Percentiles rank a stretch among this genome's conserved stretches.
Conservation (phyloP, 2,888 invertebrate species). For the Melinopterus prodromus region DNA sequence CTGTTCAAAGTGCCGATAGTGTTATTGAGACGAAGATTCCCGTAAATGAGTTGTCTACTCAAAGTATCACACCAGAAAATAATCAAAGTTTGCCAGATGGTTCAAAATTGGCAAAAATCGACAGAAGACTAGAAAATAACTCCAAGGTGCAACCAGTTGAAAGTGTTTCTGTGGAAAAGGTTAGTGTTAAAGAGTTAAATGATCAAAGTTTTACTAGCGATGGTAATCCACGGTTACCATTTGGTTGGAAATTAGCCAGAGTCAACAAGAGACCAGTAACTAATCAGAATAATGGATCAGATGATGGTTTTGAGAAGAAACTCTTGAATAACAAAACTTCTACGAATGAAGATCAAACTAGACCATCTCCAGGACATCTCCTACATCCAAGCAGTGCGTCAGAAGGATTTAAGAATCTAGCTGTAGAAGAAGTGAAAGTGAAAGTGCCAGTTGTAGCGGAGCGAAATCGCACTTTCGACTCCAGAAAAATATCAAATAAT, state of each 20-base stretch:
- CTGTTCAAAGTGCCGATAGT: background rate
- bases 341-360: background rate
- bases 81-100: no score
- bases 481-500: no score
- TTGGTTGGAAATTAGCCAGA: slow-evolving; percentile 15
- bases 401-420: background rate
- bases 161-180: background rate
- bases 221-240: slow-evolving; percentile 6
- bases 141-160: background rate
- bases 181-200: slow-evolving; percentile 5
- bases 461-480: no score
- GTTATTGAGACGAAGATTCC: no score
- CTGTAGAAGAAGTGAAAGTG: background rate
- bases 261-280: background rate
- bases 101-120: no score
- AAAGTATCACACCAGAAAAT: no score
- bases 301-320: background rate
- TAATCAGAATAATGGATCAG: background rate
- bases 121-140: background rate
- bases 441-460: background rate
- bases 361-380: background rate
- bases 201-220: background rate
- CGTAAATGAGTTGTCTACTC: no score
- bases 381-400: background rate
- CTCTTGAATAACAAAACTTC: background rate